Conservation (phyloP, 2,888 invertebrate genomes). For the Physocephala rufipes region DNA sequence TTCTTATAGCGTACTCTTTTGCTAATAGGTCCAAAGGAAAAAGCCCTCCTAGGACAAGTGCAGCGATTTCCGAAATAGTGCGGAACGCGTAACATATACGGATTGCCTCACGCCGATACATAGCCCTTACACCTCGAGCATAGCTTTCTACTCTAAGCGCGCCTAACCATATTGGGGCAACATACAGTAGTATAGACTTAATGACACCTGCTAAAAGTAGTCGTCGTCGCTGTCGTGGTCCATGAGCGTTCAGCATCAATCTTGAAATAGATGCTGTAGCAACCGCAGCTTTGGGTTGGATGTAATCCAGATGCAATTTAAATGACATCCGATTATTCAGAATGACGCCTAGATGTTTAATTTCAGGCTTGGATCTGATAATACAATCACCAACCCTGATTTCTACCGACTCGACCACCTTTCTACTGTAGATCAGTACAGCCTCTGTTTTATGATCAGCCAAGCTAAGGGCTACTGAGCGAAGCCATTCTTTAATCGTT, state of each 20-base stretch:
- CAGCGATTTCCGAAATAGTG: neutral
- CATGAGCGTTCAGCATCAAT: neutral
- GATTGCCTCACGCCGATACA: neutral
- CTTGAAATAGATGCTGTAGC: neutral
- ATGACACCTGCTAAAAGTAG: neutral
- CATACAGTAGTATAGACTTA: slow-evolving; percentile 13
- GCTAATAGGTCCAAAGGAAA: neutral
- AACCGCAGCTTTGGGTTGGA: neutral
- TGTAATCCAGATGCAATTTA: neutral
- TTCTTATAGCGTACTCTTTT: neutral
- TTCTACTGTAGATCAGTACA: neutral
- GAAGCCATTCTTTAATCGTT: neutral
- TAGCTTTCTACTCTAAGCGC: neutral
- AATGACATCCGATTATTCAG: neutral
- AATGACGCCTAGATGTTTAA: neutral
- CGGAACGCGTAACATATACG: neutral
- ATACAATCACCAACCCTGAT: neutral
- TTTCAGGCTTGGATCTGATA: neutral
- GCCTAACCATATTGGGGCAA: slow-evolving; percentile 7
- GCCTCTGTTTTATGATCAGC: slow-evolving; percentile 6
- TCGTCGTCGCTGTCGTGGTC: neutral
- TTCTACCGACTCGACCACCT: neutral
- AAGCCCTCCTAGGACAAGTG: neutral
- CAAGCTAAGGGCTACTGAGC: neutral
- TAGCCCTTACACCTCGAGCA: slow-evolving; percentile 2